Base-by-base conservation (phyloP, 2,113 vertebrate species). In the Australoheros scitulus region DNA sequence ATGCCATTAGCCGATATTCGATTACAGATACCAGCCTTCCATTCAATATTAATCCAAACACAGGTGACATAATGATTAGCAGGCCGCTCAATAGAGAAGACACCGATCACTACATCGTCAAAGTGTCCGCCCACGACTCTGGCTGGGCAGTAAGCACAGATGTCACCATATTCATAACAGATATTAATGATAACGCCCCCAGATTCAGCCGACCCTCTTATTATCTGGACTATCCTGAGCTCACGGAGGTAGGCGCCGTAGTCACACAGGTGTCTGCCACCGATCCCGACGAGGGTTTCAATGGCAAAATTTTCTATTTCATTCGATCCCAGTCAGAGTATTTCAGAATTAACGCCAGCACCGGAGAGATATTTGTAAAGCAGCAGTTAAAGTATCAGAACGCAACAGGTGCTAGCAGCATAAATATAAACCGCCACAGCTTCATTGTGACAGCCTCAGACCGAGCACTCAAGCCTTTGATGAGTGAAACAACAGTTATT, bases 131-230 rank as follows among this genome's bases (percentile, higher is more conserved):
- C 0, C 98, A 98, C 7, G 98, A 99, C 93, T 99, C 97, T 0
- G 98, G 98, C 3, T 99, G 98, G 98, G 99, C 98, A 0, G 98
- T 99, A 6, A 99, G 97, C 94, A 99, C 98, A 0, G 98, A 99
- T 6, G 97, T 99, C 83, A 98, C 98, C 6, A 92, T 99, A 80
- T 98, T 99, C 86, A 96, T 99, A 72, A 97, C 89, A 0, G 98
- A 99, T n/a, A 38, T 99, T 57, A 99, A 99, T 1, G 98, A 99
- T 86, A 99, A 99, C 0, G 93, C 97, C 1, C 98, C 98, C 1
- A 94, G 97, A 61, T 99, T 99, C 84, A 97, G 95, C 76, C 97
- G 96, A 1, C 96, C 98, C 0, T 99, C 98, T 43, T 99, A 99
- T 89, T 98, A 98, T 76, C 92, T 99, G 60, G 97, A 99, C 76